Evolutionary conservation across 1,140 invertebrate genomes (phyloP).

Genomic region (Pseudobourletiella spinata): DNA sequence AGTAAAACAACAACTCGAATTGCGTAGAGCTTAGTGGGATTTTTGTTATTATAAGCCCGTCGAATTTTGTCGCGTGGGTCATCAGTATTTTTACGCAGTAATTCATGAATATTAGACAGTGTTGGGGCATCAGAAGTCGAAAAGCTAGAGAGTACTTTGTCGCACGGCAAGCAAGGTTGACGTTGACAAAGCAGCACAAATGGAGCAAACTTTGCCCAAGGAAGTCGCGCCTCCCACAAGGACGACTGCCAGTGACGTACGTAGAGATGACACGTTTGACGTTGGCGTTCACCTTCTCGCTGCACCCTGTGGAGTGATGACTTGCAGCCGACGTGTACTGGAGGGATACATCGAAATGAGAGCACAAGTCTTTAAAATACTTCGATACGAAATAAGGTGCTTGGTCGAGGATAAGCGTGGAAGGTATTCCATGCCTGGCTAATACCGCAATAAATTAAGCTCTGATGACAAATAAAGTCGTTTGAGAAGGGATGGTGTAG

Average conservation of each 20-base stretch:
- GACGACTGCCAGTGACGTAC: slow-evolving; percentile 38
- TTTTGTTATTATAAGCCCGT: no score
- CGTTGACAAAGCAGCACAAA: slow-evolving; percentile 43
- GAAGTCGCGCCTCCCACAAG: slow-evolving; percentile 44
- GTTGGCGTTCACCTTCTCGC: slow-evolving; percentile 29
- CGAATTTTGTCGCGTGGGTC: no score
- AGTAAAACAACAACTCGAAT: no score
- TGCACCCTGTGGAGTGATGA: slow-evolving; percentile 31
- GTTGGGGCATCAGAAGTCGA: no score
- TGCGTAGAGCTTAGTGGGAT: no score
- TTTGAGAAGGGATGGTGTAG: background rate
- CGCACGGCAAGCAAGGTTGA: slow-evolving; percentile 37
- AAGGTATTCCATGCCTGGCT: slow-evolving; percentile 25
- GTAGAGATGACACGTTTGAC: slow-evolving; percentile 26
- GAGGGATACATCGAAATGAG: slow-evolving; percentile 32
- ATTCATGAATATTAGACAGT: no score
- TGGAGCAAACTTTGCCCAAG: slow-evolving; percentile 40
- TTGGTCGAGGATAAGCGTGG: slow-evolving; percentile 38
- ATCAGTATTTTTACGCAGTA: no score
- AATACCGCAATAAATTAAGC: background rate
- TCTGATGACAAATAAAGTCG: background rate
- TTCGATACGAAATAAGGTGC: slow-evolving; percentile 30
- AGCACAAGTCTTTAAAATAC: slow-evolving; percentile 36
- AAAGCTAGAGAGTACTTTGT: no score
- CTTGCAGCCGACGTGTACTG: background rate